Base-by-base conservation (phyloP, 2,888 invertebrate genomes). In the Ariolimax columbianus region DNA sequence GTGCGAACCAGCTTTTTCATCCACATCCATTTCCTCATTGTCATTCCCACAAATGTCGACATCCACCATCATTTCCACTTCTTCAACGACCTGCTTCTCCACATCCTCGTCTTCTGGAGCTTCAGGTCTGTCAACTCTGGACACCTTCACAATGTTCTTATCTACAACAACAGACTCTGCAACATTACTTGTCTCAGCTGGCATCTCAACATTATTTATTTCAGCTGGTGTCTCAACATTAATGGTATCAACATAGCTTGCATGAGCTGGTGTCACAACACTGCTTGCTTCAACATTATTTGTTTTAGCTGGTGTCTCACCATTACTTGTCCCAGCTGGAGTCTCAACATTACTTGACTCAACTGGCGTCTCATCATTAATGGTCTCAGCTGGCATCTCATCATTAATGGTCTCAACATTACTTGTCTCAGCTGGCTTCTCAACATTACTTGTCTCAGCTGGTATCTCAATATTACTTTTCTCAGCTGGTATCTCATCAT, bases 21-120 rank as follows among this genome's bases (percentile, higher is more conserved):
- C 75, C 17, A 75, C 19, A 33, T 75, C 75, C 51, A 75, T 51
- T 30, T 75, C 51, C 33, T 75, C 75, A 47, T 33, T 33, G 14
- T 75, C 51, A 7, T 6, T 30, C 51, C 51, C 23, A 51, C 51
- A 51, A 2, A 51, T 51, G 23, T 51, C 36, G 14, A 1, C 26
- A 36, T 75, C n/a, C n/a, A n/a, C 73, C 72, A 72, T 23, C 43
- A 73, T 43, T 6, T 40, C 73, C 11, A 73, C 43, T 9, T 73
- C 73, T 14, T 43, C 73, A 43, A 2, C n/a, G n/a, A 73, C n/a
- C 43, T 43, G 43, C n/a, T 43, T 26, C 66, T 66, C 66, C 33
- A 66, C 17, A 17, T 30, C 66, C 33, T 7, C 19, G 9, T 19
- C 33, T 66, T 33, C 66, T 33, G 30, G 1, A 17, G 7, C 66